Evolutionary conservation across 2,888 invertebrate species (phyloP).

Genomic region (Apodemia zela): DNA sequence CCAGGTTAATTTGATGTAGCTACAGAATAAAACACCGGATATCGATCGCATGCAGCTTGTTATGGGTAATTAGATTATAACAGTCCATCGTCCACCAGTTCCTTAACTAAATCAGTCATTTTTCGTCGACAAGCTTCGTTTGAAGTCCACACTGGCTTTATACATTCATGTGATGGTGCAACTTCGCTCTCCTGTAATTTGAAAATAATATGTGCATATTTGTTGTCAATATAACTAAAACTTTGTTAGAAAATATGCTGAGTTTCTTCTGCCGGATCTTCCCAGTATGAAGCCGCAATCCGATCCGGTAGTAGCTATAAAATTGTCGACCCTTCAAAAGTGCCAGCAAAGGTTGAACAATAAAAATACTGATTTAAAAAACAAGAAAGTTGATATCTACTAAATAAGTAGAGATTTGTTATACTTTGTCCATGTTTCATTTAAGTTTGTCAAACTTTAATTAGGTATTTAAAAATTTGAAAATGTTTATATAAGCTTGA

Average conservation of each 20-base stretch:
- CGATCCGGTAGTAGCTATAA: no score
- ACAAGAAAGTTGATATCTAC: no score
- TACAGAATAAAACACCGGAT: background rate
- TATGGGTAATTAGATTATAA: slow-evolving; percentile 47
- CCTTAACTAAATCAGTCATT: slow-evolving; percentile 85
- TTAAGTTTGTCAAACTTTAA: no score
- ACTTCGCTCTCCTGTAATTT: slow-evolving; percentile 52
- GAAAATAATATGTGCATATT: background rate
- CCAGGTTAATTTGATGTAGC: background rate
- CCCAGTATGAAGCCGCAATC: no score
- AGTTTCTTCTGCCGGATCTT: no score
- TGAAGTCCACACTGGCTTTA: slow-evolving; percentile 64
- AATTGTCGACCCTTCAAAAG: no score
- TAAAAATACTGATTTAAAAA: no score
- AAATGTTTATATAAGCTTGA: no score
- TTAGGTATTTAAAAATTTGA: no score
- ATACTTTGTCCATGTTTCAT: no score
- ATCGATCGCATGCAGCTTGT: background rate
- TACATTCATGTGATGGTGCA: slow-evolving; percentile 40
- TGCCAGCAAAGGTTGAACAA: no score
- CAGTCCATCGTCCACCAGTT: slow-evolving; percentile 82
- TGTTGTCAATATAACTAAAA: background rate
- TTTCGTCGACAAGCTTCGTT: slow-evolving; percentile 82
- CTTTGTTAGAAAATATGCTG: background rate
- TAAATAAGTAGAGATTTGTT: no score